A percentile compares a stretch with the other conserved stretches of the same genome.
These are phyloP conservation scores for Erinaceus europaeus DNA, from an alignment of 2,113 vertebrate species.

Conservation along the genomic window DNA sequence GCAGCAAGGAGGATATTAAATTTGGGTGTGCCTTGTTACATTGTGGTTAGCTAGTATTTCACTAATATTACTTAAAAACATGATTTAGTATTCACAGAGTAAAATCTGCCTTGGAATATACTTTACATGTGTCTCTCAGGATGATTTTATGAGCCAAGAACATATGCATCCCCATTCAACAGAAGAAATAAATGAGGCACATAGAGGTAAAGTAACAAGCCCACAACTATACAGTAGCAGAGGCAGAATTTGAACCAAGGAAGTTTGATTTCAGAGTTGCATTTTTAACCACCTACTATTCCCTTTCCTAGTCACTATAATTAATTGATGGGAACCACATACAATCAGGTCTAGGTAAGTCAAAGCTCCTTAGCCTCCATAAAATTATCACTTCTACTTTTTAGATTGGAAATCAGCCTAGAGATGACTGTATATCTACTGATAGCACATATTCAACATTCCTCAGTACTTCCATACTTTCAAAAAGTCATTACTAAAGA, in stretches of 20 bases:
- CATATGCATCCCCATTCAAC: not conserved
- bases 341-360: not conserved
- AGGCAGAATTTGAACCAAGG: not conserved
- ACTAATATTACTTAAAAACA: not conserved
- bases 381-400: not conserved
- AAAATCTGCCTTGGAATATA: not conserved
- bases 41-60: not conserved
- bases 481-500: not conserved
- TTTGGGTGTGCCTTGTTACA: not conserved
- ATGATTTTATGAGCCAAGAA: not conserved
- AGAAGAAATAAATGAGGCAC: not conserved
- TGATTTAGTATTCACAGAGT: not conserved
- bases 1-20: not conserved
- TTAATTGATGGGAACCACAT: not conserved
- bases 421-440: not conserved
- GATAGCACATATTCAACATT: not conserved
- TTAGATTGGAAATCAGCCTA: not conserved
- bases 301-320: not conserved
- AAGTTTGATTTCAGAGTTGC: not conserved
- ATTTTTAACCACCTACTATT: not conserved
- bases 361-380: not conserved
- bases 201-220: not conserved
- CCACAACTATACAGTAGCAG: not conserved
- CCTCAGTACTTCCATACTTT: rapidly evolving
- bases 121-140: not conserved